Evolutionary conservation across 1,140 invertebrate genomes (phyloP).

Genomic region (Pseudobourletiella spinata): DNA sequence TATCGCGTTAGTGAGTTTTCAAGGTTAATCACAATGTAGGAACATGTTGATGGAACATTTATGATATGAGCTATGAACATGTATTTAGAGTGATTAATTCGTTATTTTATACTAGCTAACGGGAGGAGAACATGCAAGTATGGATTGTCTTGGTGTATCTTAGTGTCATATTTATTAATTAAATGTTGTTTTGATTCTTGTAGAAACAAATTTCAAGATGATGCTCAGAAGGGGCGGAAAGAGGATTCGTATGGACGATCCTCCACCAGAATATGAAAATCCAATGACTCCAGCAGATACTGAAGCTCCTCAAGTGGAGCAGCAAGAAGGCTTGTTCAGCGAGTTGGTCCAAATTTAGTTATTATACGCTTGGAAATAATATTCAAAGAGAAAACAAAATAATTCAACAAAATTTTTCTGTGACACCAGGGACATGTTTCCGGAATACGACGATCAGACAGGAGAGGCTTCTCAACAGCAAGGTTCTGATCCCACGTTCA

Average conservation of each 20-base stretch:
- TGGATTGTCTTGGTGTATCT: too few species aligned
- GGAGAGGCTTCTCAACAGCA: constrained; percentile 5
- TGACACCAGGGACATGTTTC: constrained; percentile 6
- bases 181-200: background rate
- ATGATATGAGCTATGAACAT: too few species aligned
- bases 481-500: constrained; percentile 3
- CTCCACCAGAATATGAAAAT: constrained; percentile 70
- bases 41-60: too few species aligned
- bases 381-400: background rate
- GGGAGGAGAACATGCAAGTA: too few species aligned
- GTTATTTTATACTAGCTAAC: too few species aligned
- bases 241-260: constrained; percentile 67
- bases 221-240: constrained; percentile 77
- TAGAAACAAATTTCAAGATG: constrained; percentile 33
- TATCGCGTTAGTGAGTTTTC: too few species aligned
- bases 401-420: background rate
- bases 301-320: constrained; percentile 33
- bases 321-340: constrained; percentile 43
- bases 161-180: too few species aligned
- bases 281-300: constrained; percentile 59
- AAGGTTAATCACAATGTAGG: too few species aligned
- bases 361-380: background rate
- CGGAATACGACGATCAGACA: constrained; percentile 14
- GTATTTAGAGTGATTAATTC: too few species aligned
- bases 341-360: constrained; percentile 5